Evolutionary conservation across 2,888 invertebrate species (phyloP).

Genomic region (Pinctada fucata): DNA sequence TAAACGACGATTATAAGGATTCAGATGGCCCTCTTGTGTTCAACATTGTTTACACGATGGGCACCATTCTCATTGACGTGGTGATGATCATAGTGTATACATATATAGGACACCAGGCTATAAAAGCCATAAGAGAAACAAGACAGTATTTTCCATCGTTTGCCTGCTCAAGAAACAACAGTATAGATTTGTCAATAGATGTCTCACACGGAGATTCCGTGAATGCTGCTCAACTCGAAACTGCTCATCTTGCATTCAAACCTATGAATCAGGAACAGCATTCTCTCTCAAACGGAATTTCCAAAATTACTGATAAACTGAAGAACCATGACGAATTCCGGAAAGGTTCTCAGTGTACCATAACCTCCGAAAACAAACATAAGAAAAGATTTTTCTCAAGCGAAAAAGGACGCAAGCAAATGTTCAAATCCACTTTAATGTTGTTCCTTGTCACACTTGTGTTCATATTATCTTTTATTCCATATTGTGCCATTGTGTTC

Average conservation of each 20-base stretch:
- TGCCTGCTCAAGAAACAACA: conserved; percentile 20
- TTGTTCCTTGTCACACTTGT: conserved; percentile 53
- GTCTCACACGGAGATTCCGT: conserved; percentile 1
- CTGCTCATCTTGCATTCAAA: background rate
- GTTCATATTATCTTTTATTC: conserved; percentile 53
- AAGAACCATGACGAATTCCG: conserved; percentile 30
- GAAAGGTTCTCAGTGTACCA: conserved; percentile 39
- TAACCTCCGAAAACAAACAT: conserved; percentile 7
- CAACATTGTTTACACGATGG: conserved; percentile 45
- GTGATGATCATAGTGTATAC: conserved; percentile 51
- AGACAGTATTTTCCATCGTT: conserved; percentile 17
- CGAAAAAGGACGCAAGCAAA: conserved; percentile 39
- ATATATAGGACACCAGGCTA: conserved; percentile 43
- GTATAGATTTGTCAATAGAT: conserved; percentile 20
- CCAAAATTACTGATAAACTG: background rate
- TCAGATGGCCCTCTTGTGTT: conserved; percentile 50
- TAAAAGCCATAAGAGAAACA: conserved; percentile 16
- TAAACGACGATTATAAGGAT: conserved; percentile 40
- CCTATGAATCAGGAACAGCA: background rate
- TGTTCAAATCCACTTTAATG: conserved; percentile 52
- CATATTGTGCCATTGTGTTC: conserved; percentile 49
- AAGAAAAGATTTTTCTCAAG: conserved; percentile 5
- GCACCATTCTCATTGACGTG: conserved; percentile 42
- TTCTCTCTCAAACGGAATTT: background rate
- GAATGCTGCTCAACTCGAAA: background rate